phyloP scores from a whole-genome alignment of 2,797 vertebrate genomes.

The Crenichthys baileyi region DNA sequence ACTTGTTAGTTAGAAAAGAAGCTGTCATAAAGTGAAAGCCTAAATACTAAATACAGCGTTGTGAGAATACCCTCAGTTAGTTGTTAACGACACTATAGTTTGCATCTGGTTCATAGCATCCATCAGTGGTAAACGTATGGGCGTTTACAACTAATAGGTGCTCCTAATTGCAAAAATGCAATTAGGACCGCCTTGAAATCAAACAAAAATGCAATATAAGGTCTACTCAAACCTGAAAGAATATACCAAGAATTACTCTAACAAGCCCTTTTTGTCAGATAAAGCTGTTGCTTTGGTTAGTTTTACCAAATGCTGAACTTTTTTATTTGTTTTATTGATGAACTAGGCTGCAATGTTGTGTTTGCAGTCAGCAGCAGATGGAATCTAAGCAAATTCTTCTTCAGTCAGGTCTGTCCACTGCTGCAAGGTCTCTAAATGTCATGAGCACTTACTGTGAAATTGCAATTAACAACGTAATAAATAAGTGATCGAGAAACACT shows the following conservation, averaged over 20 bases:
- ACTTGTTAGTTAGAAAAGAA: too few species aligned
- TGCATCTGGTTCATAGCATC: too few species aligned
- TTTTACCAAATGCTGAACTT: neutral
- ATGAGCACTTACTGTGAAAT: conserved; percentile 81
- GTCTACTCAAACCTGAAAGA: neutral
- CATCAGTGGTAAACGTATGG: too few species aligned
- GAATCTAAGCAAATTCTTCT: conserved; percentile 37
- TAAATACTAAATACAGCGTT: too few species aligned
- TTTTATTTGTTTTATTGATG: neutral
- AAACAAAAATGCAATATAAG: neutral
- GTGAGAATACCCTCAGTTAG: too few species aligned
- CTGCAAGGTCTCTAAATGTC: conserved; percentile 82
- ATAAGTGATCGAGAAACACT: conserved; percentile 70
- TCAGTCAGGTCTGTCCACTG: conserved; percentile 66
- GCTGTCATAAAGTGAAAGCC: too few species aligned
- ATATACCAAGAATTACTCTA: neutral
- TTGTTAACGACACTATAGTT: too few species aligned
- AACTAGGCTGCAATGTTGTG: neutral
- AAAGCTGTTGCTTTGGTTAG: neutral
- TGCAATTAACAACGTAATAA: conserved; percentile 81
- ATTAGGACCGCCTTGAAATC: neutral
- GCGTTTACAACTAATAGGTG: too few species aligned
- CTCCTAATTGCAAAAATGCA: too few species aligned
- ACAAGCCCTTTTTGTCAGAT: neutral
- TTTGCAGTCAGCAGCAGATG: conserved; percentile 13